phyloP scores from a whole-genome alignment of 1,140 invertebrate species.

The Hycleus phaleratus region DNA sequence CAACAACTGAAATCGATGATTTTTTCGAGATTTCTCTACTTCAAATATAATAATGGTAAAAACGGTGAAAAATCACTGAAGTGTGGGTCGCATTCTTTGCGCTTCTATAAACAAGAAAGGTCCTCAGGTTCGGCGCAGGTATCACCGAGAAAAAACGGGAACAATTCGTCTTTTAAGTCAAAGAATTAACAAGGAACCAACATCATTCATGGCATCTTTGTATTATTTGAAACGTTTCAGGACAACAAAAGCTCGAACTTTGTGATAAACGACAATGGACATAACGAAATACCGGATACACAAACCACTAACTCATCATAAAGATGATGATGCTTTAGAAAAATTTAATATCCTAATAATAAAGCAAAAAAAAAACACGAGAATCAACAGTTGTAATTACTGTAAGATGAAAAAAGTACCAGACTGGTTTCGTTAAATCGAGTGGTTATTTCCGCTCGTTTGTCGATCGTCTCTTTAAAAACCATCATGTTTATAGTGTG shows the following conservation, averaged over 20 bases:
- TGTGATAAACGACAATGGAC: too few species aligned
- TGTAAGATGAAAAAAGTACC: background rate
- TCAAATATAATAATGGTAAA: too few species aligned
- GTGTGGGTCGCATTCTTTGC: slow-evolving; percentile 8
- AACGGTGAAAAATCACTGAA: too few species aligned
- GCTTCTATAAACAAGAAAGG: slow-evolving; percentile 2
- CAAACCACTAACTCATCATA: too few species aligned
- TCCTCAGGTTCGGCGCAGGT: background rate
- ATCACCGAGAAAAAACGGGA: background rate
- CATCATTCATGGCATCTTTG: background rate
- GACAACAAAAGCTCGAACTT: background rate
- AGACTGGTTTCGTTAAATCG: background rate
- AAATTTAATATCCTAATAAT: background rate
- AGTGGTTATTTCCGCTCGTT: slow-evolving; percentile 11
- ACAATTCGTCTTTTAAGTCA: background rate
- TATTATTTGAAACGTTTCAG: background rate
- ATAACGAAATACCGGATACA: too few species aligned
- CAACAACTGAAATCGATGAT: background rate
- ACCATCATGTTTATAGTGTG: background rate
- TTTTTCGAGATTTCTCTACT: too few species aligned
- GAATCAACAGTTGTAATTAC: background rate
- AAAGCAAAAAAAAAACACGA: background rate
- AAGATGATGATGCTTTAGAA: too few species aligned
- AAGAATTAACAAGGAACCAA: background rate
- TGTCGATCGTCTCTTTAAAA: slow-evolving; percentile 5